phyloP scores from a whole-genome alignment of 2,888 invertebrate species.

The Gastracanthus pulcherrimus region DNA sequence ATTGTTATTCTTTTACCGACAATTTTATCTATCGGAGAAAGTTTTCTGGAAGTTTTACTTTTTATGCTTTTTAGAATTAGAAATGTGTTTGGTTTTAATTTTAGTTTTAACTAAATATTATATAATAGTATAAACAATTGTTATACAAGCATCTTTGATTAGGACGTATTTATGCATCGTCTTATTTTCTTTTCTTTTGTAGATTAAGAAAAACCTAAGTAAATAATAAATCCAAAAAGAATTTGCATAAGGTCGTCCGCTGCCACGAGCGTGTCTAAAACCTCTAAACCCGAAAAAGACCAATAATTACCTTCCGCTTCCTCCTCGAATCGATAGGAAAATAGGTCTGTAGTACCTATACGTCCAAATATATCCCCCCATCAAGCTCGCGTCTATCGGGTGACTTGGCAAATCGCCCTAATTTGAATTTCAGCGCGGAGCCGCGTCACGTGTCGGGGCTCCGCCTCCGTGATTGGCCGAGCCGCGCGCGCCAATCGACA shows the following conservation, averaged over 20 bases:
- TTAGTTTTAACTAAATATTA: conserved; percentile 8
- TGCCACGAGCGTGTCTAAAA: no score
- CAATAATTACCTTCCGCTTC: no score
- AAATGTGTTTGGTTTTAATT: neutral
- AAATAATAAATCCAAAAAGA: no score
- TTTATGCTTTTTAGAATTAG: no score
- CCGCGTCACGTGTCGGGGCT: neutral
- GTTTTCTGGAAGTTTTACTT: no score
- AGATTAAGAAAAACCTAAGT: no score
- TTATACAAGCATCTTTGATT: neutral
- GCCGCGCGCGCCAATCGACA: neutral
- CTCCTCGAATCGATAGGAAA: no score
- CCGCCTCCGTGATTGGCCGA: neutral
- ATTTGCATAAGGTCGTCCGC: no score
- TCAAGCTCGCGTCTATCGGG: neutral
- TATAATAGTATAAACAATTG: neutral
- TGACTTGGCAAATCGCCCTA: neutral
- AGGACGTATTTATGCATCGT: neutral
- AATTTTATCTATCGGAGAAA: no score
- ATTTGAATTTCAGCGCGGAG: neutral
- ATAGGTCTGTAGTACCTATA: neutral
- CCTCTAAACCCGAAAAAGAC: no score
- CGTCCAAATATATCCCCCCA: neutral
- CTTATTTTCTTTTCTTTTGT: no score
- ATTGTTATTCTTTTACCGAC: no score